Percentiles rank a stretch among this genome's conserved stretches.
Evolutionary conservation across 2,113 vertebrate species (phyloP).

Genomic region (Myrmecophaga tridactyla): DNA sequence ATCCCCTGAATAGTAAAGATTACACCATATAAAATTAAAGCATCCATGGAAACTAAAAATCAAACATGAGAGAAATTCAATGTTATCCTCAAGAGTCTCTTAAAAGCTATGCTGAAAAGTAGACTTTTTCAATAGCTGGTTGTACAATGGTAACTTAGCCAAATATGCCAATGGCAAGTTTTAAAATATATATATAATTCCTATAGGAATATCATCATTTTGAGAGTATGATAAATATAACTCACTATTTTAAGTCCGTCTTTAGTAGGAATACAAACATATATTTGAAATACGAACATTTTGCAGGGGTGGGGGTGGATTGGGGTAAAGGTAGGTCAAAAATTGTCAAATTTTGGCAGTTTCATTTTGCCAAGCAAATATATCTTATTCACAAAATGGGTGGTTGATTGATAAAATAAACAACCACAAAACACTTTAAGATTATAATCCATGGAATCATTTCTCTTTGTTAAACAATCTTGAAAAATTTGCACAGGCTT

Average conservation of each 20-base stretch:
- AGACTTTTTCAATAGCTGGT: constrained; percentile 19
- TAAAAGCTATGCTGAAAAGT: constrained; percentile 52
- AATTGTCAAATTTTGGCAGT: neutral
- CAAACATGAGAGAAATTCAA: neutral
- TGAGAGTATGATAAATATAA: constrained; percentile 3
- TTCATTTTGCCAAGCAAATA: neutral
- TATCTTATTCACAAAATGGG: neutral
- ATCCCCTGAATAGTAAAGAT: constrained; percentile 14
- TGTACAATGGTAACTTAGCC: neutral
- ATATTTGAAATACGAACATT: neutral
- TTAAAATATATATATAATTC: neutral
- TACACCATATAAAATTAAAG: constrained; percentile 49
- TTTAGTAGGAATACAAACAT: neutral
- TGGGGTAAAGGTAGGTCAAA: neutral
- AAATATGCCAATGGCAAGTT: neutral
- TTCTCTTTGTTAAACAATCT: neutral
- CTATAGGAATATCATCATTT: neutral
- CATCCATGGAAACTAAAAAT: constrained; percentile 51
- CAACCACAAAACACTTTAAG: neutral
- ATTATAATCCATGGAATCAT: neutral
- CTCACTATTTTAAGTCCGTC: neutral
- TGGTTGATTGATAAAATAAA: neutral
- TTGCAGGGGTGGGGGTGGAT: neutral
- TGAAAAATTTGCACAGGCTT: neutral
- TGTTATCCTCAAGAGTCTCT: neutral